phyloP scores from a whole-genome alignment of 2,888 invertebrate species.

The Diaphora mendica region DNA sequence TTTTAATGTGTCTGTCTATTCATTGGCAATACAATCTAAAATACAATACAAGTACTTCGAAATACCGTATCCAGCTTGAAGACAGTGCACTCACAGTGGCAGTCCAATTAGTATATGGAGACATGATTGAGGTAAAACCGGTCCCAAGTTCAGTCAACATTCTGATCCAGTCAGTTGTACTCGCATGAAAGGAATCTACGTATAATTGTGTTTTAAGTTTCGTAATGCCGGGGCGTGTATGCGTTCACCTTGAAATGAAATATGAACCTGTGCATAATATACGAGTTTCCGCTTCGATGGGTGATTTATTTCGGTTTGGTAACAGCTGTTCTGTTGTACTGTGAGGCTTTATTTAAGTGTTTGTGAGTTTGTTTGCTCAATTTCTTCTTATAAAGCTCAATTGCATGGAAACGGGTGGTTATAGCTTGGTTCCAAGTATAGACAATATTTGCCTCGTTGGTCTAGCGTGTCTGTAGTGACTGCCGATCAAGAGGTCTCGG shows the following conservation, averaged over 20 bases:
- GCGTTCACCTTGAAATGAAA: slow-evolving; percentile 2
- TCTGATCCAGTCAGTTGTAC: slow-evolving; percentile 27
- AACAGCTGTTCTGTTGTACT: slow-evolving; percentile 6
- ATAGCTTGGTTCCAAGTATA: too few relatives aligned
- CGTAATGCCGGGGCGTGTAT: slow-evolving; percentile 22
- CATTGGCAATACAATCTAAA: not conserved
- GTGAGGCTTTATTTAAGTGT: not conserved
- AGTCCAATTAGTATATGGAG: slow-evolving; percentile 67
- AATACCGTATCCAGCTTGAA: slow-evolving; percentile 37
- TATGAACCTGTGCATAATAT: slow-evolving; percentile 11
- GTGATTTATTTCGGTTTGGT: slow-evolving; percentile 9
- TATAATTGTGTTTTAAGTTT: slow-evolving; percentile 18
- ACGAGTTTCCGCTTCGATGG: slow-evolving; percentile 2
- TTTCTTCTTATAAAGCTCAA: not conserved
- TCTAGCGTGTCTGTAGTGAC: too few relatives aligned
- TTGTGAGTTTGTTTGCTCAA: not conserved
- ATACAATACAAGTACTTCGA: slow-evolving; percentile 11
- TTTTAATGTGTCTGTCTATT: too few relatives aligned
- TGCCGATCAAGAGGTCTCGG: too few relatives aligned
- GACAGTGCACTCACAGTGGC: slow-evolving; percentile 36
- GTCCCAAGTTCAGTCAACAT: slow-evolving; percentile 50
- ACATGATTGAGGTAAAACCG: slow-evolving; percentile 74
- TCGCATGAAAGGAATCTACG: slow-evolving; percentile 17
- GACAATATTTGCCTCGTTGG: too few relatives aligned
- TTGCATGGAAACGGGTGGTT: too few relatives aligned